Conservation (phyloP, 2,888 invertebrate genomes). For the Pimpla rufipes region DNA sequence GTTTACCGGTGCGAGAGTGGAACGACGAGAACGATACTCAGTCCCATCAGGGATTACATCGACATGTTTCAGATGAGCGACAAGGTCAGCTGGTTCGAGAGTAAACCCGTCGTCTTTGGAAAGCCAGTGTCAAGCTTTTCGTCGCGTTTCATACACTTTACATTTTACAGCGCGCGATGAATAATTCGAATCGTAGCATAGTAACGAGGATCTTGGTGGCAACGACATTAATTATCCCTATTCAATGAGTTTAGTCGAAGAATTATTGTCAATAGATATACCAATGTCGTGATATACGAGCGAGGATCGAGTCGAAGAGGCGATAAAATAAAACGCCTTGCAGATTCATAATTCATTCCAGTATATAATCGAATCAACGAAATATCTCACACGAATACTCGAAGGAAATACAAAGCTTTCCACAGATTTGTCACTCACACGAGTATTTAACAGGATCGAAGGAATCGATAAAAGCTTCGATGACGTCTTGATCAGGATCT, state of each 20-base stretch:
- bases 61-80: conserved; percentile 74
- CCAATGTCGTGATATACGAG: not conserved
- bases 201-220: not conserved
- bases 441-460: not conserved
- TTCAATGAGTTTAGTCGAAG: not conserved
- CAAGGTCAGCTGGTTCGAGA: conserved; percentile 73
- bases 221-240: conserved; percentile 3
- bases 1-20: not conserved
- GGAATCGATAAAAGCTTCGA: no score
- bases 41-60: conserved; percentile 69
- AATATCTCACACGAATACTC: not conserved
- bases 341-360: not conserved
- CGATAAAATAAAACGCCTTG: not conserved
- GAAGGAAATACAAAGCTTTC: not conserved
- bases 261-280: not conserved
- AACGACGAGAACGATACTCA: conserved; percentile 17
- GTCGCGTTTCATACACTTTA: conserved; percentile 28
- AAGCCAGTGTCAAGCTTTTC: conserved; percentile 42
- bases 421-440: not conserved
- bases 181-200: conserved; percentile 1
- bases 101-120: conserved; percentile 74
- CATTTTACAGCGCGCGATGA: not conserved
- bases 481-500: not conserved
- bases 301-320: not conserved
- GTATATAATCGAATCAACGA: not conserved